Conservation (phyloP, 2,888 invertebrate species). For the Anthrax anthrax region DNA sequence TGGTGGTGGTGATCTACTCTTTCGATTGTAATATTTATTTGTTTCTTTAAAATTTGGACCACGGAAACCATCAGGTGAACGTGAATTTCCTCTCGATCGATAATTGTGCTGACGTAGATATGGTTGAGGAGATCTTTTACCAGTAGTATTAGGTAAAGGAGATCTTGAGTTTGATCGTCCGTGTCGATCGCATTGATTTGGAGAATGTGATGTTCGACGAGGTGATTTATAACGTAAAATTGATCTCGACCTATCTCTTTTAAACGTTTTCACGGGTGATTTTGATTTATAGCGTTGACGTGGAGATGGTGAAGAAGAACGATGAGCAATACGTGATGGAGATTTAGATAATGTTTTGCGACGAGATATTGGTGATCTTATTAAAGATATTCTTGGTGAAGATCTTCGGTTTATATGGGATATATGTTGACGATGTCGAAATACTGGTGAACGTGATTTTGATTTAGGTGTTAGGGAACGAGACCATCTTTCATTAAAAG, state of each 20-base stretch:
- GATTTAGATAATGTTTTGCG: constrained; percentile 7
- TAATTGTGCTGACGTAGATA: background rate
- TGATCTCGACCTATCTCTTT: constrained; percentile 6
- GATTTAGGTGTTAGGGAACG: constrained; percentile 6
- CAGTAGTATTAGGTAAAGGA: background rate
- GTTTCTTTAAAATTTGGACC: too few species aligned
- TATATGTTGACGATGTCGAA: constrained; percentile 2
- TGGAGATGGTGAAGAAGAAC: constrained; percentile 1
- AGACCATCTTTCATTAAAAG: constrained; percentile 2
- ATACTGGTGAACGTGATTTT: constrained; percentile 8
- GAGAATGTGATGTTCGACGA: constrained; percentile 6
- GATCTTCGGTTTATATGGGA: constrained; percentile 1
- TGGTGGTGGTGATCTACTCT: background rate
- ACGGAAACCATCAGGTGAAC: background rate
- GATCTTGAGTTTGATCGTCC: constrained; percentile 1
- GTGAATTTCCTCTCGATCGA: background rate
- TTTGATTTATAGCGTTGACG: constrained; percentile 6
- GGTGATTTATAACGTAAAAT: constrained; percentile 6
- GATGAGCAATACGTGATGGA: constrained; percentile 4
- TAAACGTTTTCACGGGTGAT: constrained; percentile 2
- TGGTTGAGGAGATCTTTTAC: background rate
- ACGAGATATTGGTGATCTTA: constrained; percentile 5
- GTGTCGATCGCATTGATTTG: background rate
- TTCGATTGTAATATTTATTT: background rate
- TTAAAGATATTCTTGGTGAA: constrained; percentile 5